Evolutionary conservation across 2,113 vertebrate species (phyloP).

Genomic region (Gallinago jamesoni): DNA sequence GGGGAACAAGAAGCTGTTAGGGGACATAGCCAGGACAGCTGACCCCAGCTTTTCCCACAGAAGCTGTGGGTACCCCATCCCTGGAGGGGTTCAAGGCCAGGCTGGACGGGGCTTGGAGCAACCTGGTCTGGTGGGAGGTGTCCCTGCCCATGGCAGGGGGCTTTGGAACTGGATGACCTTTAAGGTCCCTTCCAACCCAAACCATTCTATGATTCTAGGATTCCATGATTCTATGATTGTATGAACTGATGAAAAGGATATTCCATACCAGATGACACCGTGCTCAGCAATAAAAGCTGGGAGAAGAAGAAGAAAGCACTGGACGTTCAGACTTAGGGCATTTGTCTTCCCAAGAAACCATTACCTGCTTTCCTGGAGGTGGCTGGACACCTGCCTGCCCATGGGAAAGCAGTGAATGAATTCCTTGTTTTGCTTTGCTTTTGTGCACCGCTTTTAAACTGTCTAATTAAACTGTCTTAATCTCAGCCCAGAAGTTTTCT

Average conservation of each 20-base stretch:
- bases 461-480: neutral
- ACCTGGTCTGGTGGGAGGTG: too few relatives aligned
- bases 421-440: neutral
- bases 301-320: neutral
- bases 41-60: neutral
- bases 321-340: neutral
- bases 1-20: neutral
- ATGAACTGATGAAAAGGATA: neutral
- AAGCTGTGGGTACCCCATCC: too few relatives aligned
- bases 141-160: too few relatives aligned
- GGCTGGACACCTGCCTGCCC: neutral
- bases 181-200: too few relatives aligned
- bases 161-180: too few relatives aligned
- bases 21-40: neutral
- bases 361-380: neutral
- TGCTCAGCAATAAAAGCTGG: neutral
- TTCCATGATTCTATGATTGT: too few relatives aligned
- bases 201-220: too few relatives aligned
- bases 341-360: neutral
- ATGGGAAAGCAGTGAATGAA: neutral
- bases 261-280: neutral
- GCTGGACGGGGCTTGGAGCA: too few relatives aligned
- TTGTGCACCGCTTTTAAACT: too few relatives aligned
- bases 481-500: neutral
- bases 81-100: too few relatives aligned